These are phyloP conservation scores for Zonotrichia albicollis DNA, from an alignment of 2,797 vertebrate genomes.

Conservation along the genomic window DNA sequence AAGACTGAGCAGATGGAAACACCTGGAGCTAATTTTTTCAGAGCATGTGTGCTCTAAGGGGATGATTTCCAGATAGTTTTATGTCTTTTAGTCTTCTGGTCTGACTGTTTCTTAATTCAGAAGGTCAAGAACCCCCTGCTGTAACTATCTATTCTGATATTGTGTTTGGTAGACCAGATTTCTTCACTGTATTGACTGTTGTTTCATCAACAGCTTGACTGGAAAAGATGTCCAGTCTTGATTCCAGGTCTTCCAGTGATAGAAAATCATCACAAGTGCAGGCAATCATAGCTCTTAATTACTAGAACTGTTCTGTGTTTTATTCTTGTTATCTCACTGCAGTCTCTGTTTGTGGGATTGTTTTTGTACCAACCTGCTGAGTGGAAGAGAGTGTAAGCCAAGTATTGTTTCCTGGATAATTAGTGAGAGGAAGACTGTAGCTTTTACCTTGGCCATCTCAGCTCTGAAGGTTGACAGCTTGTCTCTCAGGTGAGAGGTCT, in stretches of 20 bases:
- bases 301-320: neutral
- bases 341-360: neutral
- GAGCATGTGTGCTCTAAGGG: neutral
- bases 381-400: rapidly evolving
- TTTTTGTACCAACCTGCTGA: neutral
- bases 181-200: neutral
- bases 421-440: neutral
- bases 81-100: neutral
- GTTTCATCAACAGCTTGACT: slow-evolving; percentile 19
- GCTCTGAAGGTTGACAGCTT: neutral
- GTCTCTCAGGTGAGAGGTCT: neutral
- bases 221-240: neutral
- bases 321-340: neutral
- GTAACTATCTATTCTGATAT: neutral
- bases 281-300: slow-evolving; percentile 10
- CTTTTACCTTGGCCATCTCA: neutral
- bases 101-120: neutral
- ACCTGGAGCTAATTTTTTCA: neutral
- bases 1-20: neutral
- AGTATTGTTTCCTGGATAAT: neutral
- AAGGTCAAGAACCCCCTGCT: neutral
- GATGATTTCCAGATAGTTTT: neutral
- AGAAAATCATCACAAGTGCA: neutral
- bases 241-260: neutral
- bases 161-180: neutral